phyloP scores from a whole-genome alignment of 2,797 vertebrate genomes.

The Coendou prehensilis region DNA sequence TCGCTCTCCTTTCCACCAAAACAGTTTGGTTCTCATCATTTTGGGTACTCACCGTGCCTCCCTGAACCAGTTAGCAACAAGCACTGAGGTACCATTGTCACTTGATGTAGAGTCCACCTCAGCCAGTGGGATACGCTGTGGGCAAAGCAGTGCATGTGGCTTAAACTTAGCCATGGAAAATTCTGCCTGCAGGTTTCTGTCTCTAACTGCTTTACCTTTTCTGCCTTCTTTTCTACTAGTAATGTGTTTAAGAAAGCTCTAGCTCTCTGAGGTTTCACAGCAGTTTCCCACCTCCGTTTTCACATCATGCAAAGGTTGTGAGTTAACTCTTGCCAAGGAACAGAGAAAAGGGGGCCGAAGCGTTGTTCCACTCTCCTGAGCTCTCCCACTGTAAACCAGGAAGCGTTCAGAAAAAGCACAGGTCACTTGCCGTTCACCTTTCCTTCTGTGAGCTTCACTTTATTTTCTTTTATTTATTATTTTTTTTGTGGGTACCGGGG shows the following conservation, averaged over 20 bases:
- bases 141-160: not conserved
- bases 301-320: not conserved
- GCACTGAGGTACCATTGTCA: not conserved
- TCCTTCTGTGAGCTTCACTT: not conserved
- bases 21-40: not conserved
- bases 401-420: slow-evolving; percentile 70
- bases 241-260: slow-evolving; percentile 8
- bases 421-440: slow-evolving; percentile 56
- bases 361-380: slow-evolving; percentile 60
- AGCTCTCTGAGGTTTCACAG: slow-evolving; percentile 58
- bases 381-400: not conserved
- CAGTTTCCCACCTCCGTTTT: slow-evolving; percentile 74
- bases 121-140: not conserved
- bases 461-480: not conserved
- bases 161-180: slow-evolving; percentile 59
- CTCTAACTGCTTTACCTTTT: not conserved
- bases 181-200: not conserved
- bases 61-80: not conserved
- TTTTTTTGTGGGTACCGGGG: too few relatives aligned
- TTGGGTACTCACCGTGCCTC: not conserved
- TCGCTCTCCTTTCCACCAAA: not conserved
- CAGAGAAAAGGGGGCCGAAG: not conserved
- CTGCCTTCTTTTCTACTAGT: slow-evolving; percentile 40
- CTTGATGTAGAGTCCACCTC: not conserved
- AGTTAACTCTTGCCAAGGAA: slow-evolving; percentile 54